Conservation (phyloP, 92 coral and sea anemone species). For the Porites rus region DNA sequence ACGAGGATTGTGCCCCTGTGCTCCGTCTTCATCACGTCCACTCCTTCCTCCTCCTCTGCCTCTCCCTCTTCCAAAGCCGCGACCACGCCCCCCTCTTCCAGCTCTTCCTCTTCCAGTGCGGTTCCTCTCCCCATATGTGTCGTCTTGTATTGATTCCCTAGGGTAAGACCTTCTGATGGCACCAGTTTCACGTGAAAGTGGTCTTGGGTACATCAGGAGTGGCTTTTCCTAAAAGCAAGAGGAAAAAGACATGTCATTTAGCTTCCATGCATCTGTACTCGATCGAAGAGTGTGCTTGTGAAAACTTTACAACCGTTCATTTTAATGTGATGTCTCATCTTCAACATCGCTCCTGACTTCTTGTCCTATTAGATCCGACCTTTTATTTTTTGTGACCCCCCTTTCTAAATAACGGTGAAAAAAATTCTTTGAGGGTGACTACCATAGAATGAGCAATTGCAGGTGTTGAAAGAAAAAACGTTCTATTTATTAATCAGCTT, state of each 20-base stretch:
- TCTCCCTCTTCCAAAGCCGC: constrained; percentile 22
- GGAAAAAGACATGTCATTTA: neutral
- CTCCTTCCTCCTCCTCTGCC: constrained; percentile 42
- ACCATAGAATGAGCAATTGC: too few relatives aligned
- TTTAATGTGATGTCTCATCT: too few relatives aligned
- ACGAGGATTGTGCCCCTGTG: constrained; percentile 20
- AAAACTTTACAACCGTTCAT: too few relatives aligned
- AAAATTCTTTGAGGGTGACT: too few relatives aligned
- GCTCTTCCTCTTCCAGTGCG: neutral
- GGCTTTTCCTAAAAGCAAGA: neutral
- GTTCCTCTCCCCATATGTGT: neutral
- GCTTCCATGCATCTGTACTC: too few relatives aligned
- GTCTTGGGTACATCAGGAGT: neutral
- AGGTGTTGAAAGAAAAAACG: too few relatives aligned
- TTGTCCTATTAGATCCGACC: too few relatives aligned
- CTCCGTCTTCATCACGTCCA: constrained; percentile 37
- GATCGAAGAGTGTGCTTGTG: too few relatives aligned
- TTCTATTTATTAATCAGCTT: too few relatives aligned
- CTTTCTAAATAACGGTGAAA: too few relatives aligned
- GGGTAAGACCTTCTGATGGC: neutral
- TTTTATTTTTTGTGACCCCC: too few relatives aligned
- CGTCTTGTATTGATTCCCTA: neutral
- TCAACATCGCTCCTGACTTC: too few relatives aligned
- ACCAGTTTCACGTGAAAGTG: neutral
- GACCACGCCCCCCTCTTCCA: constrained; percentile 23